These are phyloP conservation scores for Cebidichthys violaceus DNA, from an alignment of 2,113 vertebrate species.

Conservation along the genomic window DNA sequence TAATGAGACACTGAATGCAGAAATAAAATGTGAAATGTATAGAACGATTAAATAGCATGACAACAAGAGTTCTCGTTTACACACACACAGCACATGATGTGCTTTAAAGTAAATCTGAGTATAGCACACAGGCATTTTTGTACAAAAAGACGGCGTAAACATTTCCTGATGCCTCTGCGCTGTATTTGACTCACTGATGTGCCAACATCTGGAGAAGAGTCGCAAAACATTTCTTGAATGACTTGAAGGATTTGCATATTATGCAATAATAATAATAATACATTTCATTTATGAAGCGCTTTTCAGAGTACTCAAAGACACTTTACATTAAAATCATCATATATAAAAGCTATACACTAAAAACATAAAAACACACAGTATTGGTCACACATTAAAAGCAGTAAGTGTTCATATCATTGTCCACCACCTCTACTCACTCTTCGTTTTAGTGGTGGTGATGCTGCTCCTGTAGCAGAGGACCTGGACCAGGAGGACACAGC, in stretches of 20 bases:
- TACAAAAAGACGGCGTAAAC: not conserved
- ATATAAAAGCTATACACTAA: no score
- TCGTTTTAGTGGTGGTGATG: slow-evolving; percentile 37
- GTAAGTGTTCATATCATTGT: not conserved
- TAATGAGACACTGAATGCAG: not conserved
- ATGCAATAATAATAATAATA: no score
- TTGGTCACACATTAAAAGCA: no score
- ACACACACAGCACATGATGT: not conserved
- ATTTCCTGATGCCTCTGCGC: not conserved
- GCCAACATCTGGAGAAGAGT: not conserved
- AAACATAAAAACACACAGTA: no score
- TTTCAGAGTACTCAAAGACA: no score
- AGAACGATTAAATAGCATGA: not conserved
- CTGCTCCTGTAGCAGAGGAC: slow-evolving; percentile 82
- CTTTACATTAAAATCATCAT: no score
- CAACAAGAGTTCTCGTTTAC: not conserved
- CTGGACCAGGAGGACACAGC: slow-evolving; percentile 84
- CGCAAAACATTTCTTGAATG: not conserved
- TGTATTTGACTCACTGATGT: not conserved
- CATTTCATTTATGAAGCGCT: no score
- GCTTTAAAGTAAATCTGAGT: not conserved
- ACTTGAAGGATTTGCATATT: no score
- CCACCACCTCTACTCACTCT: slow-evolving; percentile 50
- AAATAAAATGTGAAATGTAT: not conserved
- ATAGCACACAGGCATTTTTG: not conserved